Conservation (phyloP, 64 coral and sea anemone species). For the Actinia equina region DNA sequence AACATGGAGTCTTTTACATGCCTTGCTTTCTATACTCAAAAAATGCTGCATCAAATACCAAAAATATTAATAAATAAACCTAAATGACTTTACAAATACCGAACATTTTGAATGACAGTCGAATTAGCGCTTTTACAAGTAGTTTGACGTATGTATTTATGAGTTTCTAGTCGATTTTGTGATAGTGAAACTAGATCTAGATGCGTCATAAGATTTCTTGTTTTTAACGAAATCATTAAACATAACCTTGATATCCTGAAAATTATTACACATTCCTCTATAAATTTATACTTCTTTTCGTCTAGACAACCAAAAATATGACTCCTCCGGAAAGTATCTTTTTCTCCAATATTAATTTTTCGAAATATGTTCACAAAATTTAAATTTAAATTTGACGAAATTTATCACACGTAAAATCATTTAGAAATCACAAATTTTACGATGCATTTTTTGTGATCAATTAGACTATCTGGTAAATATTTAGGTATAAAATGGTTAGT, state of each 20-base stretch:
- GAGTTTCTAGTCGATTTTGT: not conserved
- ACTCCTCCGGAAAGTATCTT: not conserved
- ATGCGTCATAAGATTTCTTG: not conserved
- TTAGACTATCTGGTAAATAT: not conserved
- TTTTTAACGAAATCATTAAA: not conserved
- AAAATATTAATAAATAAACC: not conserved
- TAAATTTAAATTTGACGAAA: not conserved
- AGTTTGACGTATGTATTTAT: not conserved
- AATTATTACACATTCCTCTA: not conserved
- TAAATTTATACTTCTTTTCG: not conserved
- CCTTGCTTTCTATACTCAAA: not conserved
- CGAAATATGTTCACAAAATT: not conserved
- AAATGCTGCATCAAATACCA: not conserved
- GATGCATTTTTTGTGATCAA: not conserved
- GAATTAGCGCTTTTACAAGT: not conserved
- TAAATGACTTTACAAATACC: not conserved
- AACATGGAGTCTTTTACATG: not conserved
- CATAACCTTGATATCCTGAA: not conserved
- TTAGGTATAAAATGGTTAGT: not conserved
- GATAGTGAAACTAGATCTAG: conserved; percentile 1
- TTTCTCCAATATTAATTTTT: not conserved
- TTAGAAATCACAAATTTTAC: not conserved
- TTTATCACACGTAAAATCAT: not conserved
- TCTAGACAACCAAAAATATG: not conserved
- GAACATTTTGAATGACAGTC: not conserved